Conservation (phyloP, 23 tunicate genomes). For the Ciona savignyi region DNA sequence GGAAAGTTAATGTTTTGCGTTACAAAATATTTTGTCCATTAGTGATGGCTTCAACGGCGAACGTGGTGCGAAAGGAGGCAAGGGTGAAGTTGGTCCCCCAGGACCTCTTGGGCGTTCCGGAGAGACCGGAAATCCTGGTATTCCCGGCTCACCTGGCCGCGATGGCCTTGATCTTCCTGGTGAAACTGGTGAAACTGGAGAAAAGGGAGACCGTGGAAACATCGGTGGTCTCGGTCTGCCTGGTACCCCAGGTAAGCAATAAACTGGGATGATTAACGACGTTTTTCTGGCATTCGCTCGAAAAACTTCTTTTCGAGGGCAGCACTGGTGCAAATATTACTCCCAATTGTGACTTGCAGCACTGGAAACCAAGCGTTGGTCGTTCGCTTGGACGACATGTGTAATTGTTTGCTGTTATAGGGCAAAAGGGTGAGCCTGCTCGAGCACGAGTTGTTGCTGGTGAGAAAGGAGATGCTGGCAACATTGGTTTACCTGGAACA, state of each 20-base stretch:
- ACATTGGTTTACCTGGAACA: slow-evolving; percentile 48
- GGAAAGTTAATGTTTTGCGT: background rate
- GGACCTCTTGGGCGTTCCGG: slow-evolving; percentile 62
- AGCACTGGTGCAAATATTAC: too few species aligned
- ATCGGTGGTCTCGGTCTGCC: slow-evolving; percentile 60
- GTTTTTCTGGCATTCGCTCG: too few species aligned
- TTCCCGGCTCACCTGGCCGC: slow-evolving; percentile 69
- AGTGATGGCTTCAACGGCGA: slow-evolving; percentile 75
- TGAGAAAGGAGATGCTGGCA: slow-evolving; percentile 65
- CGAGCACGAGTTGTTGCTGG: slow-evolving; percentile 35
- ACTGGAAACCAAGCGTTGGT: too few species aligned
- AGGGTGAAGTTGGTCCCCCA: slow-evolving; percentile 67
- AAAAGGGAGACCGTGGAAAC: slow-evolving; percentile 40
- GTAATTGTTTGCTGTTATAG: slow-evolving; percentile 21
- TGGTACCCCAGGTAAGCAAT: slow-evolving; percentile 53
- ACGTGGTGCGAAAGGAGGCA: slow-evolving; percentile 47
- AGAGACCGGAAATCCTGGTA: slow-evolving; percentile 57
- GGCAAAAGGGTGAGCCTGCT: slow-evolving; percentile 71
- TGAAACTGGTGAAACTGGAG: slow-evolving; percentile 50
- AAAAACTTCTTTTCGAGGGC: too few species aligned
- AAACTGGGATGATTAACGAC: too few species aligned
- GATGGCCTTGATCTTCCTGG: slow-evolving; percentile 65
- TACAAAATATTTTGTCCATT: background rate
- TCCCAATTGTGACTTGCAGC: too few species aligned
- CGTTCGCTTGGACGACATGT: too few species aligned